A percentile compares a stretch with the other conserved stretches of the same genome.
phyloP scores from a whole-genome alignment of 2,888 invertebrate genomes.

The Eulithis testata region DNA sequence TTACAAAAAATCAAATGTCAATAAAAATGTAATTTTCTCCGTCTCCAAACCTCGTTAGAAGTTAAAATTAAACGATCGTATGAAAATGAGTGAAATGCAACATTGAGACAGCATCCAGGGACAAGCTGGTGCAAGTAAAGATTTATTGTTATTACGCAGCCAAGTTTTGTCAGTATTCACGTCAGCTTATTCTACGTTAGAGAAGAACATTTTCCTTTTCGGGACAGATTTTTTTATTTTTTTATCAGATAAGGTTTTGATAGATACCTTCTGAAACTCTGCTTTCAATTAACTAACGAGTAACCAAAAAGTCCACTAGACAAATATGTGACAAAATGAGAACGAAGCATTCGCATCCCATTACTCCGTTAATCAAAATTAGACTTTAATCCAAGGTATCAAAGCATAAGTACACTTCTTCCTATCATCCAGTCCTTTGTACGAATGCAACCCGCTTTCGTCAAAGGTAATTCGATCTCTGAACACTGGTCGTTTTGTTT shows the following conservation, averaged over 20 bases:
- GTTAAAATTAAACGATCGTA: too few relatives aligned
- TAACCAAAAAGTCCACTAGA: not conserved
- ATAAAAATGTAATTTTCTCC: too few relatives aligned
- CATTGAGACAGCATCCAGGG: too few relatives aligned
- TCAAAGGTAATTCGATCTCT: constrained; percentile 80
- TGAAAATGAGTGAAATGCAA: too few relatives aligned
- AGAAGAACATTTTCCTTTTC: too few relatives aligned
- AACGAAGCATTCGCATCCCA: not conserved
- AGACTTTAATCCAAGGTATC: constrained; percentile 41
- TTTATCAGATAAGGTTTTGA: not conserved
- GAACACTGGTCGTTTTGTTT: constrained; percentile 78
- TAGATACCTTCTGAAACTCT: not conserved
- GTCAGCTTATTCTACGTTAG: too few relatives aligned
- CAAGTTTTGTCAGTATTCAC: too few relatives aligned
- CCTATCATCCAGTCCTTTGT: constrained; percentile 62
- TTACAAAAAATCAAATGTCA: too few relatives aligned
- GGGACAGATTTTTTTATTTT: too few relatives aligned
- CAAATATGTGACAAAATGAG: not conserved
- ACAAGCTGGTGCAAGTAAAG: too few relatives aligned
- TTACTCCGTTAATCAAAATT: constrained; percentile 15
- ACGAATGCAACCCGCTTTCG: constrained; percentile 74
- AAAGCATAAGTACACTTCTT: constrained; percentile 46
- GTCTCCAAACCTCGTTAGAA: too few relatives aligned
- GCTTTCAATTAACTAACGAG: not conserved
- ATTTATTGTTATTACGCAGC: too few relatives aligned